phyloP scores from a whole-genome alignment of 2,113 vertebrate species.

The Polyodon spathula region DNA sequence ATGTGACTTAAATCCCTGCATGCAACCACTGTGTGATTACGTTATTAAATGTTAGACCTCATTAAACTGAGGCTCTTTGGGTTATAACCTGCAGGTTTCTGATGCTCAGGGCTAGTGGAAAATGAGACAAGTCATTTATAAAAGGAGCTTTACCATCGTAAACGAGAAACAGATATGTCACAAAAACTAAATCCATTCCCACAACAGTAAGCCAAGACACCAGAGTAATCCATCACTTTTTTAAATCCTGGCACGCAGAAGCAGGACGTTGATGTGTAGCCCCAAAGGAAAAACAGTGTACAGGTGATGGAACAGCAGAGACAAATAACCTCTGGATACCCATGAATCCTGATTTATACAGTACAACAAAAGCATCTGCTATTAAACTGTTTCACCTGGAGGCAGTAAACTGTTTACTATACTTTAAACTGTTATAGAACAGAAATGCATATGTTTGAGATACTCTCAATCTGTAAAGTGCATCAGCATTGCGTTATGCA shows the following conservation, averaged over 20 bases:
- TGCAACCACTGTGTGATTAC: too few relatives aligned
- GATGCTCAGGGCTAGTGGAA: conserved; percentile 9
- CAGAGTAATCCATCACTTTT: conserved; percentile 59
- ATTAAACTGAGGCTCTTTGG: too few relatives aligned
- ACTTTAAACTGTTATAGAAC: too few relatives aligned
- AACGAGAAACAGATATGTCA: conserved; percentile 70
- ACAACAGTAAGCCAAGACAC: conserved; percentile 54
- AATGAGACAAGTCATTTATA: conserved; percentile 28
- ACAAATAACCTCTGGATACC: conserved; percentile 34
- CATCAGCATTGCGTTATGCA: not conserved
- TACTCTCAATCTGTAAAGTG: not conserved
- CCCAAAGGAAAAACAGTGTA: conserved; percentile 36
- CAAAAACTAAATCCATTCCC: conserved; percentile 55
- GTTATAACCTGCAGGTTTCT: too few relatives aligned
- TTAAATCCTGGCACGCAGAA: conserved; percentile 43
- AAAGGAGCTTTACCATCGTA: conserved; percentile 46
- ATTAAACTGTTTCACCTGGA: not conserved
- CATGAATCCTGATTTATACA: conserved; percentile 42
- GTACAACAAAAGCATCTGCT: too few relatives aligned
- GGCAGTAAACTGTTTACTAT: not conserved
- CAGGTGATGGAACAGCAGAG: conserved; percentile 53
- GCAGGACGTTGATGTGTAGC: conserved; percentile 37
- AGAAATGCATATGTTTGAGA: not conserved
- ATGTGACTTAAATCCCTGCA: too few relatives aligned
- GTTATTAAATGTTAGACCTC: too few relatives aligned